Percentiles rank a stretch among this genome's conserved stretches.
These are phyloP conservation scores for Myathropa florea DNA, from an alignment of 2,888 invertebrate genomes.

Conservation along the genomic window DNA sequence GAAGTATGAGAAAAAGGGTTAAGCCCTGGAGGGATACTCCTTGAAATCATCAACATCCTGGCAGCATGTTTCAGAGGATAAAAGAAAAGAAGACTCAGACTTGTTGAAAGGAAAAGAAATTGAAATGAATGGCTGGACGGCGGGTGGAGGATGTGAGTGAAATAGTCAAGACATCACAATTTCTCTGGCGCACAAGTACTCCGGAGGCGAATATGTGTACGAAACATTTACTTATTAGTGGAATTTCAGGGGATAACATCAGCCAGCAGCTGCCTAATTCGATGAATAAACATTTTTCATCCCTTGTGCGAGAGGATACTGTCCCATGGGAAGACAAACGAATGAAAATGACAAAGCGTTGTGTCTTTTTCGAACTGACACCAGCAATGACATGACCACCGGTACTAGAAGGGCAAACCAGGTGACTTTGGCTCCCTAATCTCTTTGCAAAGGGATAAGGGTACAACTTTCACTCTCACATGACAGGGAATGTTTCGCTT, in stretches of 20 bases:
- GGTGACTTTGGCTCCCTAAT: constrained; percentile 62
- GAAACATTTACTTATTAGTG: constrained; percentile 34
- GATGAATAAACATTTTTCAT: constrained; percentile 41
- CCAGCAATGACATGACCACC: constrained; percentile 20
- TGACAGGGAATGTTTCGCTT: constrained; percentile 7
- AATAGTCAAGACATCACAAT: constrained; percentile 2
- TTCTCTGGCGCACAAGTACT: constrained; percentile 13
- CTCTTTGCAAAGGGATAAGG: constrained; percentile 59
- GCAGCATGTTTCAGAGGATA: constrained; percentile 32
- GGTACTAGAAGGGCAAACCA: no score
- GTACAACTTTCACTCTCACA: constrained; percentile 47
- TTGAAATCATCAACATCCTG: constrained; percentile 40
- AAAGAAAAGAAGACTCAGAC: background rate
- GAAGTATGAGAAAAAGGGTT: constrained; percentile 45
- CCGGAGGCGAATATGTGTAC: constrained; percentile 10
- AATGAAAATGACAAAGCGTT: constrained; percentile 45
- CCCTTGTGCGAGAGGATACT: constrained; percentile 25
- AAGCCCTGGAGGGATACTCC: constrained; percentile 45
- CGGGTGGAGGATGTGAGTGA: background rate
- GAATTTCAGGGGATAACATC: constrained; percentile 22
- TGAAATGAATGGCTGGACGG: constrained; percentile 54
- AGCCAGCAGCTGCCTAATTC: constrained; percentile 42
- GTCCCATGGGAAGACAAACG: constrained; percentile 35
- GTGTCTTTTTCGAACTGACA: constrained; percentile 21
- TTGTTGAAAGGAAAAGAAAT: constrained; percentile 32